A percentile compares a stretch with the other conserved stretches of the same genome.
These are phyloP conservation scores for Tenrec ecaudatus DNA, from an alignment of 2,113 vertebrate species.

Conservation along the genomic window DNA sequence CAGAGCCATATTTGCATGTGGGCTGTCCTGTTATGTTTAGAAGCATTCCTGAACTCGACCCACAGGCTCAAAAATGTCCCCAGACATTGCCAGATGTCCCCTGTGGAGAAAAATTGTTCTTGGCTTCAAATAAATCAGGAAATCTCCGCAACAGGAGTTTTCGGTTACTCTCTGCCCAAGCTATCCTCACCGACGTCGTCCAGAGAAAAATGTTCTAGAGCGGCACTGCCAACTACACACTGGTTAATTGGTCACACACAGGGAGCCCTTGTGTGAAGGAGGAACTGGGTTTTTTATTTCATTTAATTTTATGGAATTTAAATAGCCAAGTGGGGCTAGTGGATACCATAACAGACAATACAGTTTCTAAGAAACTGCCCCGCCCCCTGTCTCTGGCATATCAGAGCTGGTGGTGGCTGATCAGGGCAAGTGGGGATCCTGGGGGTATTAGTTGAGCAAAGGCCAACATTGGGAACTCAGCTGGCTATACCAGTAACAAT, in stretches of 20 bases:
- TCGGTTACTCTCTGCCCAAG: not conserved
- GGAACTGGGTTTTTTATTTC: not conserved
- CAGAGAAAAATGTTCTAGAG: not conserved
- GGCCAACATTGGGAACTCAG: not conserved
- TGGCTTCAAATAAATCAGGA: not conserved
- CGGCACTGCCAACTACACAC: not conserved
- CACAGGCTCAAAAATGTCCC: not conserved
- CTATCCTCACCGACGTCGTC: not conserved
- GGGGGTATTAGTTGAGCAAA: not conserved
- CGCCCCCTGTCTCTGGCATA: not conserved
- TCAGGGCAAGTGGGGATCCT: not conserved
- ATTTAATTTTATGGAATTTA: conserved; percentile 4
- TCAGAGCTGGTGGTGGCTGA: not conserved
- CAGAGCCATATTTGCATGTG: not conserved
- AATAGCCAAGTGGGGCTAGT: not conserved
- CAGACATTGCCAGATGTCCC: not conserved
- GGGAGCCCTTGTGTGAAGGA: not conserved
- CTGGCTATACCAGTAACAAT: not conserved
- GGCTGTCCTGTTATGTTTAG: not conserved
- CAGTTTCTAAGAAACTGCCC: not conserved
- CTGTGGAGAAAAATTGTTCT: not conserved
- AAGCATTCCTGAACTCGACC: not conserved
- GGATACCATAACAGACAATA: not conserved
- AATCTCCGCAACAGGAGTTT: not conserved
- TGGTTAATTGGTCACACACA: not conserved